Conservation (phyloP, 1,140 invertebrate genomes). For the Halictus rubicundus region DNA sequence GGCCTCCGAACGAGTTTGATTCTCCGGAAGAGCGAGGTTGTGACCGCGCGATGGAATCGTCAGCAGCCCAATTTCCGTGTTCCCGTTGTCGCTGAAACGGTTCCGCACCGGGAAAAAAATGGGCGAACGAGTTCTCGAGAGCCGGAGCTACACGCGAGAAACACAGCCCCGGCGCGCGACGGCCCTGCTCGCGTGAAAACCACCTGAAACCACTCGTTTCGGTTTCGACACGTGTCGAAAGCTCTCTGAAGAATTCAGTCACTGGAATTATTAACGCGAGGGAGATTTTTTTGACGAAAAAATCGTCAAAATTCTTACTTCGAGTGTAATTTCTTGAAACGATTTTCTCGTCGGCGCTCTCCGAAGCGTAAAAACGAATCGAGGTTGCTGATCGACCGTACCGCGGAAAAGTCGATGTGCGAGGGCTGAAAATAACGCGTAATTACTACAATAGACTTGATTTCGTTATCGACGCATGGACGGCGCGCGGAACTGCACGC, state of each 20-base stretch:
- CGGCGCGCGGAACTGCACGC: too few relatives aligned
- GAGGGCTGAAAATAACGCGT: not conserved
- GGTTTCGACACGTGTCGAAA: too few relatives aligned
- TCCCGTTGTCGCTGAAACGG: not conserved
- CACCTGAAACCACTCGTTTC: too few relatives aligned
- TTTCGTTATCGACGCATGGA: not conserved
- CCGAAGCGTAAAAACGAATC: not conserved
- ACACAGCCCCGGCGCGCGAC: too few relatives aligned
- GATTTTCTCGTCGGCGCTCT: too few relatives aligned
- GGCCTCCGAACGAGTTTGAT: slow-evolving; percentile 8
- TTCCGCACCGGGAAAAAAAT: not conserved
- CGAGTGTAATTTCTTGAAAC: too few relatives aligned
- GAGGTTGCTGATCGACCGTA: not conserved
- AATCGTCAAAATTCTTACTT: too few relatives aligned
- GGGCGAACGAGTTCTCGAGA: not conserved
- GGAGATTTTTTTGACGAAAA: too few relatives aligned
- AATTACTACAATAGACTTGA: not conserved
- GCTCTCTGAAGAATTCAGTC: too few relatives aligned
- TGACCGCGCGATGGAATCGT: not conserved
- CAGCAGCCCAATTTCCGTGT: not conserved
- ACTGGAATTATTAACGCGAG: too few relatives aligned
- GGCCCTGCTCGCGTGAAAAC: too few relatives aligned
- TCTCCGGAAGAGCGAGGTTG: not conserved
- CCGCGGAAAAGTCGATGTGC: not conserved
- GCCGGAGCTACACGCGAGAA: too few relatives aligned